phyloP scores from a whole-genome alignment of 1,140 invertebrate genomes.

The Heliconius nattereri region DNA sequence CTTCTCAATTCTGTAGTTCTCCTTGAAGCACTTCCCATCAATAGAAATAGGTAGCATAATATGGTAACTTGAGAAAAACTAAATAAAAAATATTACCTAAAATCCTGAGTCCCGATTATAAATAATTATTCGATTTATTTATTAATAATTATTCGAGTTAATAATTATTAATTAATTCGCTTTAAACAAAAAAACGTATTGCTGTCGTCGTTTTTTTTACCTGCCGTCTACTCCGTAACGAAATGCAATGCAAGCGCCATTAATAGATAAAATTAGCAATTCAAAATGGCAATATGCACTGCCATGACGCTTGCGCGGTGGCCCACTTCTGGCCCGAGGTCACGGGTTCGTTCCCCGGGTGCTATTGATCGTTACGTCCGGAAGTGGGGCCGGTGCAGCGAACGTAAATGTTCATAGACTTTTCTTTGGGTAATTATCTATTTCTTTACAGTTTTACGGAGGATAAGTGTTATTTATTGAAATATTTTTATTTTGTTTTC shows the following conservation, averaged over 20 bases:
- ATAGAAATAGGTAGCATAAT: no score
- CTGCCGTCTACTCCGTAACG: neutral
- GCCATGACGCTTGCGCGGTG: conserved; percentile 67
- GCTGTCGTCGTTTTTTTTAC: neutral
- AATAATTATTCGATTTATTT: neutral
- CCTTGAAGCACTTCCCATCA: no score
- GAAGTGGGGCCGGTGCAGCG: conserved; percentile 70
- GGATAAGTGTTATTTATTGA: neutral
- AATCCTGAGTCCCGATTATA: neutral
- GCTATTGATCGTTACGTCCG: conserved; percentile 74
- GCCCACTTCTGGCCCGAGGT: conserved; percentile 73
- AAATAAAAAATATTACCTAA: neutral
- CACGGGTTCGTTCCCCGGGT: conserved; percentile 77
- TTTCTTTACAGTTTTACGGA: neutral
- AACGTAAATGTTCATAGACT: conserved; percentile 55
- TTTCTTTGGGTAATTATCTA: conserved; percentile 24
- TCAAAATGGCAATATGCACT: conserved; percentile 69
- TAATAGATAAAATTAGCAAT: conserved; percentile 60
- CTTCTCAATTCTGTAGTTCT: no score
- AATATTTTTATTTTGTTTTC: neutral
- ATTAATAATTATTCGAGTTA: neutral
- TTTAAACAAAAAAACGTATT: neutral
- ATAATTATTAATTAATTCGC: conserved; percentile 7
- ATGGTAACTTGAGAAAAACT: no score
- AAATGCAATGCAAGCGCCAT: conserved; percentile 28